A percentile compares a stretch with the other conserved stretches of the same genome.
Evolutionary conservation across 1,140 invertebrate genomes (phyloP).

Genomic region (Palaemon carinicauda): DNA sequence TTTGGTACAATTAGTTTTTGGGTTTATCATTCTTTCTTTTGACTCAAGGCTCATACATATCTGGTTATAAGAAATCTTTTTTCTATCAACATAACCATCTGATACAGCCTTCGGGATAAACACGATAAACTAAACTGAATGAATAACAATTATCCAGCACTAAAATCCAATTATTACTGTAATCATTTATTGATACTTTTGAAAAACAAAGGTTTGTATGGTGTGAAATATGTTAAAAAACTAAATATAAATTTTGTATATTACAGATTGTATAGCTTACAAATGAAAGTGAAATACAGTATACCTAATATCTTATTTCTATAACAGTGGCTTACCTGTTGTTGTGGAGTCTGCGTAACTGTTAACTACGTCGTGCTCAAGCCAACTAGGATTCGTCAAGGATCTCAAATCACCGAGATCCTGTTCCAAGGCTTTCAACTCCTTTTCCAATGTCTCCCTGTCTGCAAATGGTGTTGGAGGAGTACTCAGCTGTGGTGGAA

Average conservation of each 20-base stretch:
- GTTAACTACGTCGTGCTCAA: conserved; percentile 24
- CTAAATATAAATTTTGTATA: not conserved
- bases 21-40: too few relatives aligned
- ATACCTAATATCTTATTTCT: not conserved
- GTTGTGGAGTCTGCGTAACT: conserved; percentile 35
- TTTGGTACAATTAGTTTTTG: too few relatives aligned
- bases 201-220: too few relatives aligned
- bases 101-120: too few relatives aligned
- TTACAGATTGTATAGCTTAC: not conserved
- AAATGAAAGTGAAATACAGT: not conserved
- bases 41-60: too few relatives aligned
- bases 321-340: conserved; percentile 17
- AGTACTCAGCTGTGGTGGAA: conserved; percentile 65
- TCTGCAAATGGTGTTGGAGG: conserved; percentile 79
- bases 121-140: too few relatives aligned
- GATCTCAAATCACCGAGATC: conserved; percentile 43
- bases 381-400: conserved; percentile 39
- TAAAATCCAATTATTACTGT: too few relatives aligned
- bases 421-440: conserved; percentile 60
- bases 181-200: too few relatives aligned
- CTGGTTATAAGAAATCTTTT: too few relatives aligned
- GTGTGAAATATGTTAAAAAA: too few relatives aligned
- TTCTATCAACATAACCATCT: too few relatives aligned
- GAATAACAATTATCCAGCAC: too few relatives aligned
- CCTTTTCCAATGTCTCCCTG: conserved; percentile 63